These are phyloP conservation scores for Gymnosoma rotundatum DNA, from an alignment of 2,888 invertebrate species.

Conservation along the genomic window DNA sequence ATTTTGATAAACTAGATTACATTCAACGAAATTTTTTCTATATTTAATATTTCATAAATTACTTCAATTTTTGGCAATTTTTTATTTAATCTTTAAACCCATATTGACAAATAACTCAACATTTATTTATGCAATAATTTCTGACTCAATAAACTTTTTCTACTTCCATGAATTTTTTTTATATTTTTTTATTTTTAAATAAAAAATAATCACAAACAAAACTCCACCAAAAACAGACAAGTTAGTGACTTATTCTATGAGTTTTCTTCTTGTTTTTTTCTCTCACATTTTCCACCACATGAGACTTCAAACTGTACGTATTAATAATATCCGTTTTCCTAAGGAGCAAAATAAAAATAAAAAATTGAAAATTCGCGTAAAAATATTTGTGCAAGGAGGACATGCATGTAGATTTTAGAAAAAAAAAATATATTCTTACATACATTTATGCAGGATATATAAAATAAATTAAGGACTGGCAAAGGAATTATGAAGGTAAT, in stretches of 20 bases:
- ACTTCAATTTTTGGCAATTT: background rate
- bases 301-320: conserved; percentile 76
- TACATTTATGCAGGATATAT: conserved; percentile 71
- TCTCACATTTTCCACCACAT: conserved; percentile 34
- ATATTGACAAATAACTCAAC: conserved; percentile 44
- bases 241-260: conserved; percentile 39
- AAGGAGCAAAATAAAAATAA: background rate
- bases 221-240: conserved; percentile 50
- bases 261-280: background rate
- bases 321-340: conserved; percentile 79
- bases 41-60: background rate
- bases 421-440: conserved; percentile 13
- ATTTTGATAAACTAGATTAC: background rate
- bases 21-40: background rate
- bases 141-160: conserved; percentile 68
- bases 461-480: conserved; percentile 79
- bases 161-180: conserved; percentile 14
- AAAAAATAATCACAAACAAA: conserved; percentile 28
- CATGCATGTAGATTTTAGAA: conserved; percentile 56
- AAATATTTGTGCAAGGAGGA: conserved; percentile 60
- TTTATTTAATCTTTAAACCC: conserved; percentile 15
- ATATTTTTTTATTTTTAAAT: background rate
- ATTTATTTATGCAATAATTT: conserved; percentile 58
- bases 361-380: background rate
- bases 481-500: conserved; percentile 77